These are phyloP conservation scores for Aelia acuminata DNA, from an alignment of 2,888 invertebrate genomes.

Conservation along the genomic window DNA sequence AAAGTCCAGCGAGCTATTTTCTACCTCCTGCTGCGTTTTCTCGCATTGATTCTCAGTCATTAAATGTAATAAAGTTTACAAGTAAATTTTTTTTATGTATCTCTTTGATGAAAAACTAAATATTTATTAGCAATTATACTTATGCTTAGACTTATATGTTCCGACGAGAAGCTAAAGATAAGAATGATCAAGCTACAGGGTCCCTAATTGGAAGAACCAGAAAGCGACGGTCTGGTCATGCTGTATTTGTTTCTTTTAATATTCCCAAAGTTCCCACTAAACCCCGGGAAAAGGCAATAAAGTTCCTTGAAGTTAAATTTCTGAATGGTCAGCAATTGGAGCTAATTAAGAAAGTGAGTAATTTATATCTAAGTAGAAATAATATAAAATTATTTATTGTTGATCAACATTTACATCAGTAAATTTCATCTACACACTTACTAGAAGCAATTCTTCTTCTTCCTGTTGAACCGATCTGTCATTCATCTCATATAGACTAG, in stretches of 20 bases:
- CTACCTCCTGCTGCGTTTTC: slow-evolving; percentile 85
- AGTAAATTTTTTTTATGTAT: neutral
- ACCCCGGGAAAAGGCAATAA: slow-evolving; percentile 73
- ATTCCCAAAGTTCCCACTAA: slow-evolving; percentile 76
- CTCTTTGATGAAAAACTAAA: neutral
- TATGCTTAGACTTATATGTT: slow-evolving; percentile 67
- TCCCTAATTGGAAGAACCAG: slow-evolving; percentile 72
- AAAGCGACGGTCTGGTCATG: slow-evolving; percentile 74
- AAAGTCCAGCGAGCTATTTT: slow-evolving; percentile 75
- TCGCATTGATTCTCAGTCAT: slow-evolving; percentile 76
- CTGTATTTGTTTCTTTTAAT: slow-evolving; percentile 77
- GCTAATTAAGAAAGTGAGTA: slow-evolving; percentile 71
- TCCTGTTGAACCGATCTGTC: no score
- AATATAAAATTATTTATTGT: neutral
- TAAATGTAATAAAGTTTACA: slow-evolving; percentile 56
- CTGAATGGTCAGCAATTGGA: slow-evolving; percentile 69
- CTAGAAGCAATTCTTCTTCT: no score
- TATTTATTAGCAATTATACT: neutral
- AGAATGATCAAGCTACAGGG: slow-evolving; percentile 66
- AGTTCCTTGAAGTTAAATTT: slow-evolving; percentile 69
- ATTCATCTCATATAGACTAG: no score
- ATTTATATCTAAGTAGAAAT: neutral
- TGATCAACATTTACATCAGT: no score
- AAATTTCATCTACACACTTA: no score
- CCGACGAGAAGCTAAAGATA: slow-evolving; percentile 67